These are phyloP conservation scores for Uria aalge DNA, from an alignment of 2,113 vertebrate genomes.

Conservation along the genomic window DNA sequence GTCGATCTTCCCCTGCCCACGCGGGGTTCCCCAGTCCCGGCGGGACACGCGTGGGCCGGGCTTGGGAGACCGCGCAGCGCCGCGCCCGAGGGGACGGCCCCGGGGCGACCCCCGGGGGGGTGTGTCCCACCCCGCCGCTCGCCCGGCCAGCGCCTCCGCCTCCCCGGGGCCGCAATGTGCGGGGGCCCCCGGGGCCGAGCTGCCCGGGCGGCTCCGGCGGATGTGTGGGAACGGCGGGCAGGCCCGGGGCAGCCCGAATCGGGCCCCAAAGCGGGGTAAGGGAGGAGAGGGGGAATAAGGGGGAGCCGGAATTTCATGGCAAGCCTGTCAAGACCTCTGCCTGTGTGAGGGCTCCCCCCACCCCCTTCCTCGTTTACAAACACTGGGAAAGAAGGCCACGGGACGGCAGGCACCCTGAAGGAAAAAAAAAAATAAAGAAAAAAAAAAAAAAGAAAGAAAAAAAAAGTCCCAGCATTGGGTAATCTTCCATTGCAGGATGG, in stretches of 20 bases:
- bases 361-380: not conserved
- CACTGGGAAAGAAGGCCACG: not conserved
- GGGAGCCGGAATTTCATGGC: not conserved
- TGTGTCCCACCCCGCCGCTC: not conserved
- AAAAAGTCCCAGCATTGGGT: not conserved
- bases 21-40: not conserved
- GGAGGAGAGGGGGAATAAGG: not conserved
- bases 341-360: not conserved
- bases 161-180: not conserved
- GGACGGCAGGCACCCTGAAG: not conserved
- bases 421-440: too few relatives aligned
- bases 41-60: not conserved
- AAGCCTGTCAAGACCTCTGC: not conserved
- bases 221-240: not conserved
- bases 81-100: not conserved
- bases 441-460: too few relatives aligned
- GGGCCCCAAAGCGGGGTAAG: too few relatives aligned
- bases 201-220: not conserved
- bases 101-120: not conserved
- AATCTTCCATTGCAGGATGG: constrained; percentile 37
- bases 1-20: not conserved
- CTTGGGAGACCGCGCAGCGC: not conserved
- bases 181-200: not conserved
- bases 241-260: not conserved
- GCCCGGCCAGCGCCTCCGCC: not conserved